Conservation (phyloP, 2,113 vertebrate species). For the Brachionichthys hirsutus region DNA sequence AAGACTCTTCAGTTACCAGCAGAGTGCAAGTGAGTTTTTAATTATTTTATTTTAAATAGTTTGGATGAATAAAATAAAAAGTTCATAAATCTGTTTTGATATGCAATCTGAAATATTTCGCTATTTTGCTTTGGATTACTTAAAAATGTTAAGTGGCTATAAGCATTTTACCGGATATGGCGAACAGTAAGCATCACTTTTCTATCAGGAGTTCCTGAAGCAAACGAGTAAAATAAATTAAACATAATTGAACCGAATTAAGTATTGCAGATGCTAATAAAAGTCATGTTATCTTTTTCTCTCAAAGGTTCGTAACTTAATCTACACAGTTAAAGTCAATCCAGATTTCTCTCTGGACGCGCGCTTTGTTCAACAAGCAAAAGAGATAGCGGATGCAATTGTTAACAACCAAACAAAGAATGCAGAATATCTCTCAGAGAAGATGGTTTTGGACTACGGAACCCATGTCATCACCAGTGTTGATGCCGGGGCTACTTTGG, state of each 20-base stretch:
- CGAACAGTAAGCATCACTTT: too few species aligned
- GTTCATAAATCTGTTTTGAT: neutral
- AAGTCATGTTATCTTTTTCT: neutral
- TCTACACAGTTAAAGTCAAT: constrained; percentile 83
- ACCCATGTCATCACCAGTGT: constrained; percentile 84
- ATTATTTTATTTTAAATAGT: neutral
- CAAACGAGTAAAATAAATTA: neutral
- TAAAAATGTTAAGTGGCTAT: too few species aligned
- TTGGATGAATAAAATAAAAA: neutral
- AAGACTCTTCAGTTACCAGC: constrained; percentile 78
- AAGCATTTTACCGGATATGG: too few species aligned
- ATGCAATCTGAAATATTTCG: too few species aligned
- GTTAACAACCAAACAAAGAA: constrained; percentile 88
- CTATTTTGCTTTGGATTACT: too few species aligned
- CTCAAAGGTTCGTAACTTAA: constrained; percentile 82
- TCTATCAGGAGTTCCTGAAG: neutral
- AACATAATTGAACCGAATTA: neutral
- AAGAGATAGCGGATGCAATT: constrained; percentile 81
- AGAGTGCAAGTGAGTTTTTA: constrained; percentile 75
- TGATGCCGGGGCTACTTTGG: constrained; percentile 79
- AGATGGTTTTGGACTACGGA: constrained; percentile 86
- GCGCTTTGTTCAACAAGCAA: constrained; percentile 78
- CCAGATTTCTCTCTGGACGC: constrained; percentile 79
- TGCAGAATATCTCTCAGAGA: constrained; percentile 83
- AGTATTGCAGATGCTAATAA: neutral